phyloP scores from a whole-genome alignment of 2,113 vertebrate genomes.

The Stegostoma tigrinum region DNA sequence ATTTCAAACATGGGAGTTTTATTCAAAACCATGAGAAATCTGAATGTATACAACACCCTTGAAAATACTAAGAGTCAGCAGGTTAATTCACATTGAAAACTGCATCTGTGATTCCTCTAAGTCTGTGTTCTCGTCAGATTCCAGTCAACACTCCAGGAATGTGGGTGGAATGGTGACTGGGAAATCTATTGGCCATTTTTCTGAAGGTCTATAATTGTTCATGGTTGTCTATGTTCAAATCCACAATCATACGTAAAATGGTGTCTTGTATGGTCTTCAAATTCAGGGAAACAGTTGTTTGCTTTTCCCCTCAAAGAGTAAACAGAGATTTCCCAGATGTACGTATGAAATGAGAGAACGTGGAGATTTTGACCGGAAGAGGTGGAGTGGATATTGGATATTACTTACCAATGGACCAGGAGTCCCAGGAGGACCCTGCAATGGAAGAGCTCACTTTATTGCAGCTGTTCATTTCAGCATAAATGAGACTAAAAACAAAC shows the following conservation, averaged over 20 bases:
- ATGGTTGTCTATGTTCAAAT: neutral
- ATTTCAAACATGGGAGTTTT: neutral
- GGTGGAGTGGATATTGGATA: constrained; percentile 15
- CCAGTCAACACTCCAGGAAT: neutral
- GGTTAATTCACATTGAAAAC: neutral
- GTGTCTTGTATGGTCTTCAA: neutral
- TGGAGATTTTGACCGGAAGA: neutral
- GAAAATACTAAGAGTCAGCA: neutral
- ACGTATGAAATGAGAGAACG: neutral
- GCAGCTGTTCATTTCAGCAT: neutral
- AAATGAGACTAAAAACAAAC: neutral
- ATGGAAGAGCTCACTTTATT: constrained; percentile 29
- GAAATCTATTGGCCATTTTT: neutral
- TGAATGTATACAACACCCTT: neutral
- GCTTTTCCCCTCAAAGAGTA: neutral
- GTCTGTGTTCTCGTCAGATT: too few relatives aligned
- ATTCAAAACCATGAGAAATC: neutral
- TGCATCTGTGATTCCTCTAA: neutral
- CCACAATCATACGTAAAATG: neutral
- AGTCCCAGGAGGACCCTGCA: constrained; percentile 77
- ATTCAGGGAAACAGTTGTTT: constrained; percentile 21
- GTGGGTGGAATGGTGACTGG: neutral
- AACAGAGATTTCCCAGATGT: neutral
- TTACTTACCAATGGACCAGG: constrained; percentile 77
- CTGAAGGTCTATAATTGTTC: neutral